phyloP scores from a whole-genome alignment of 2,888 invertebrate species.

The Drosophila nigritarsus region DNA sequence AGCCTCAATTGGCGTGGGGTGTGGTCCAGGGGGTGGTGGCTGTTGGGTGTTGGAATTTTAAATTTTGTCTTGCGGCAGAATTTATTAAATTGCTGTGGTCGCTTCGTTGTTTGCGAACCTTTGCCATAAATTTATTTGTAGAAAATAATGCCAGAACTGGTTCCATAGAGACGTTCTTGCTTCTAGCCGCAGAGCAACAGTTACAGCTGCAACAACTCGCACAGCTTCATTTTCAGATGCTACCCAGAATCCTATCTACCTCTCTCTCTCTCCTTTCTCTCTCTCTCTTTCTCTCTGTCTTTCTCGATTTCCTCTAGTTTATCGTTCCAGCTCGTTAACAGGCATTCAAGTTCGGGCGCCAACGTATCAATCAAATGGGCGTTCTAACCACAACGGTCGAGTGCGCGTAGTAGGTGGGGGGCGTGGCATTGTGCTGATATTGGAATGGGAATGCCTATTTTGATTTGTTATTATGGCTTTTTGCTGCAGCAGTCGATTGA shows the following conservation, averaged over 20 bases:
- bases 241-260: not conserved
- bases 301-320: conserved; percentile 4
- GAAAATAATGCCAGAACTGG: conserved; percentile 48
- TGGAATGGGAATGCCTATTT: conserved; percentile 36
- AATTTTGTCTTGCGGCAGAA: conserved; percentile 69
- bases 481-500: conserved; percentile 15
- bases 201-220: not conserved
- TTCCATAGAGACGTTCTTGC: conserved; percentile 26
- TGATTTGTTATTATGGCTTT: conserved; percentile 58
- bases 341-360: conserved; percentile 8
- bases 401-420: not conserved
- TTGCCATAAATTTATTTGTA: conserved; percentile 70
- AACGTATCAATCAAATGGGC: conserved; percentile 51
- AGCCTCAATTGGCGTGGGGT: conserved; percentile 41
- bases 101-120: conserved; percentile 47
- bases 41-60: conserved; percentile 60
- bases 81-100: conserved; percentile 74
- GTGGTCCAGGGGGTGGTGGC: not conserved
- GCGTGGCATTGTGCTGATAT: not conserved
- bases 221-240: conserved; percentile 5
- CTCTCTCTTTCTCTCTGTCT: too few species aligned
- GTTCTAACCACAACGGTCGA: conserved; percentile 38
- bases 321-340: conserved; percentile 37
- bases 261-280: not conserved
- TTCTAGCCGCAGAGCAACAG: conserved; percentile 4